Evolutionary conservation across 2,797 vertebrate species (phyloP).

Genomic region (Erithacus rubecula): DNA sequence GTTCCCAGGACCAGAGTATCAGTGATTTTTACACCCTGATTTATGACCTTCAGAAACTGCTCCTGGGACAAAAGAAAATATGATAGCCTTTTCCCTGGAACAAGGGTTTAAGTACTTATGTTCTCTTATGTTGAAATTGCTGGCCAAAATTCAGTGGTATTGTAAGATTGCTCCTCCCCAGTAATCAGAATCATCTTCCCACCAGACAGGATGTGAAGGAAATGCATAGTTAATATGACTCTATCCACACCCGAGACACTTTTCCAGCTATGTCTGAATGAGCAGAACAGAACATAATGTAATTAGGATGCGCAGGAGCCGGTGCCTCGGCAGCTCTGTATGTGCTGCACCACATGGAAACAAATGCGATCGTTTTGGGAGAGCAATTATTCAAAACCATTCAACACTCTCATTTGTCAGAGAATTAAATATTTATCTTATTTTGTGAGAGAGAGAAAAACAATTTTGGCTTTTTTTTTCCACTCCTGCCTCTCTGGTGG

Average conservation of each 20-base stretch:
- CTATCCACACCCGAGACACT: neutral
- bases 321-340: neutral
- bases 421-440: conserved; percentile 55
- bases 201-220: neutral
- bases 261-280: neutral
- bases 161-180: neutral
- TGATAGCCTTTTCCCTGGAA: neutral
- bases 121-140: neutral
- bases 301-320: neutral
- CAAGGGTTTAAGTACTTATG: neutral
- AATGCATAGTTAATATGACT: neutral
- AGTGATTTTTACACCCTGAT: neutral
- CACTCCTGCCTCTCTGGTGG: neutral
- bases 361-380: neutral
- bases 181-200: neutral
- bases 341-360: neutral
- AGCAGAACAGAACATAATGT: neutral
- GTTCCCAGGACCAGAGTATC: neutral
- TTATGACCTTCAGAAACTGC: neutral
- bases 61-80: neutral
- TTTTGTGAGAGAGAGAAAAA: neutral
- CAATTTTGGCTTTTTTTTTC: neutral
- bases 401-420: conserved; percentile 35
- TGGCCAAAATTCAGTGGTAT: neutral
- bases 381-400: conserved; percentile 20